A percentile compares a stretch with the other conserved stretches of the same genome.
Evolutionary conservation across 1,140 invertebrate genomes (phyloP).

Genomic region (Drosophila leontia): DNA sequence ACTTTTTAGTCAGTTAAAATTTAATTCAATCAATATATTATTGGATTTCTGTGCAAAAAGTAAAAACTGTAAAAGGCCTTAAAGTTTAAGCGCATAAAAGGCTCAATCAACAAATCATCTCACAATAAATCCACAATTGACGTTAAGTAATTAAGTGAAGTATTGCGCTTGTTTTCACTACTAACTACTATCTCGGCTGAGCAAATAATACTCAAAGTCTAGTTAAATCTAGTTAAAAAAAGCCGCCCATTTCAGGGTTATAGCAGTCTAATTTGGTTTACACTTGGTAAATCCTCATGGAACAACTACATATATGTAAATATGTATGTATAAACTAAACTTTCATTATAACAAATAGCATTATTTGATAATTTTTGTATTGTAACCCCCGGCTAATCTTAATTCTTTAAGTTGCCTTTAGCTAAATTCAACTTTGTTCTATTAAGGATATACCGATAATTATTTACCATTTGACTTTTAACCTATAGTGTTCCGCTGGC

Average conservation of each 20-base stretch:
- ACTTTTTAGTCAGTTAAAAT: too few relatives aligned
- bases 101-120: neutral
- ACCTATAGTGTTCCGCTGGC: conserved; percentile 3
- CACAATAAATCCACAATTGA: neutral
- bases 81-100: too few relatives aligned
- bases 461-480: conserved; percentile 16
- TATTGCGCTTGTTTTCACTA: neutral
- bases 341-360: too few relatives aligned
- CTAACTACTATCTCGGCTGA: neutral
- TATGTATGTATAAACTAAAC: too few relatives aligned
- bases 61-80: too few relatives aligned
- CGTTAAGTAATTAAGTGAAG: neutral
- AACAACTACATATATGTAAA: neutral
- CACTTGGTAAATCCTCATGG: neutral
- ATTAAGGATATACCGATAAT: neutral
- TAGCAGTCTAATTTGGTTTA: neutral
- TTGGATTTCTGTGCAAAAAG: too few relatives aligned
- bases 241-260: too few relatives aligned
- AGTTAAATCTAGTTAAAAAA: neutral
- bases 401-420: neutral
- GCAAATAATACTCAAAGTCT: neutral
- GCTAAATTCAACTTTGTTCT: neutral
- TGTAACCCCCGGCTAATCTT: too few relatives aligned
- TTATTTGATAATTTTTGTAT: too few relatives aligned
- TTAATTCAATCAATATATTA: too few relatives aligned